A percentile compares a stretch with the other conserved stretches of the same genome.
These are phyloP conservation scores for Cynocephalus volans DNA, from an alignment of 2,113 vertebrate species.

Conservation along the genomic window DNA sequence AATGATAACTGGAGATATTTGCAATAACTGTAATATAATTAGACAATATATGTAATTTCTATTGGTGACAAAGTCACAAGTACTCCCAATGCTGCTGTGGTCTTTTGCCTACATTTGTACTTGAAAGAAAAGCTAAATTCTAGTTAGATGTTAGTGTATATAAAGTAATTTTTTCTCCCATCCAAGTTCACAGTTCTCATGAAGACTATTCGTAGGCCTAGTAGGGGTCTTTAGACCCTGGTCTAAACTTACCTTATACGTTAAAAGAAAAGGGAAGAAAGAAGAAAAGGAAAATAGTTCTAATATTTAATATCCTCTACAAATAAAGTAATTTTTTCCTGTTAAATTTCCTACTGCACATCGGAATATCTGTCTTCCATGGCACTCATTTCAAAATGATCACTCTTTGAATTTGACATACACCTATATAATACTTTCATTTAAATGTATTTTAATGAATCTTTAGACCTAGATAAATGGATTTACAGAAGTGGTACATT, in stretches of 20 bases:
- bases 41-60: neutral
- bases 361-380: conserved; percentile 63
- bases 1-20: neutral
- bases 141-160: neutral
- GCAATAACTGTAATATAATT: neutral
- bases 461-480: conserved; percentile 78
- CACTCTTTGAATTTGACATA: conserved; percentile 59
- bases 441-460: conserved; percentile 82
- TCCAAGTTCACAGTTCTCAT: neutral
- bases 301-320: conserved; percentile 29
- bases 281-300: neutral
- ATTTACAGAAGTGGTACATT: conserved; percentile 80
- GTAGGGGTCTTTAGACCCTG: neutral
- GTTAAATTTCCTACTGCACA: neutral
- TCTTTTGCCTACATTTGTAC: neutral
- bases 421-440: conserved; percentile 76
- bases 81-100: neutral
- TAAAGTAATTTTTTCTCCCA: neutral
- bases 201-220: neutral
- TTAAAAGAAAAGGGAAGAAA: neutral
- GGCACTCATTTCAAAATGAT: conserved; percentile 75
- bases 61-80: neutral
- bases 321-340: conserved; percentile 34
- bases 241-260: neutral
- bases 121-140: conserved; percentile 14